phyloP scores from a whole-genome alignment of 2,888 invertebrate species.

The Philaethria dido region DNA sequence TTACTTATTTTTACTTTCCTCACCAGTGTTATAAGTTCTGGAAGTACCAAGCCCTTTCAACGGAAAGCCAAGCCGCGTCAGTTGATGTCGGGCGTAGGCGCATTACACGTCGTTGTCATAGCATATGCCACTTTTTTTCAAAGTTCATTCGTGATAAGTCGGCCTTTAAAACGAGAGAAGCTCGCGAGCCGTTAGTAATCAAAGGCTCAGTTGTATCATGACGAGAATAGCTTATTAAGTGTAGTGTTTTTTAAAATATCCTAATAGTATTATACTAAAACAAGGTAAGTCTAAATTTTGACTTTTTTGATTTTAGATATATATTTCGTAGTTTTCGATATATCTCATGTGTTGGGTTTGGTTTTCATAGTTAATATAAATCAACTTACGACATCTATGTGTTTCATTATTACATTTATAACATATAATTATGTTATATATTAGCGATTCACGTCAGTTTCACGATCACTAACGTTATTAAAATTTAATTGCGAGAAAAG shows the following conservation, averaged over 20 bases:
- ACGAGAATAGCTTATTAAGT: neutral
- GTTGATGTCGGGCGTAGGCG: constrained; percentile 49
- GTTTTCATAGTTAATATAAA: too few species aligned
- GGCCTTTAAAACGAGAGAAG: neutral
- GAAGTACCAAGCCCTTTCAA: constrained; percentile 65
- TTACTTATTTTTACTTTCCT: constrained; percentile 74
- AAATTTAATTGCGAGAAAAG: constrained; percentile 11
- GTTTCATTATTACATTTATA: neutral
- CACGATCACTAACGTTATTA: neutral
- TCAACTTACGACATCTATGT: too few species aligned
- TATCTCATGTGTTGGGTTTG: neutral
- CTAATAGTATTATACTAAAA: neutral
- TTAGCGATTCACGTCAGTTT: neutral
- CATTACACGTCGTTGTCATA: constrained; percentile 44
- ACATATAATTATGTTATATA: neutral
- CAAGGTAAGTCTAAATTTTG: constrained; percentile 6
- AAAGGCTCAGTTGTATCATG: neutral
- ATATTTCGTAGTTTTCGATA: neutral
- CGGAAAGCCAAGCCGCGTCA: constrained; percentile 57
- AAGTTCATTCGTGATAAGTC: constrained; percentile 24
- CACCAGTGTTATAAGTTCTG: constrained; percentile 50
- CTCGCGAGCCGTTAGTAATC: neutral
- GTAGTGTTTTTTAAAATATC: neutral
- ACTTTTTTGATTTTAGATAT: neutral
- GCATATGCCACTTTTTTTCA: constrained; percentile 42